Percentiles rank a stretch among this genome's conserved stretches.
These are phyloP conservation scores for Otolemur crassicaudatus DNA, from an alignment of 2,797 vertebrate genomes.

Conservation along the genomic window DNA sequence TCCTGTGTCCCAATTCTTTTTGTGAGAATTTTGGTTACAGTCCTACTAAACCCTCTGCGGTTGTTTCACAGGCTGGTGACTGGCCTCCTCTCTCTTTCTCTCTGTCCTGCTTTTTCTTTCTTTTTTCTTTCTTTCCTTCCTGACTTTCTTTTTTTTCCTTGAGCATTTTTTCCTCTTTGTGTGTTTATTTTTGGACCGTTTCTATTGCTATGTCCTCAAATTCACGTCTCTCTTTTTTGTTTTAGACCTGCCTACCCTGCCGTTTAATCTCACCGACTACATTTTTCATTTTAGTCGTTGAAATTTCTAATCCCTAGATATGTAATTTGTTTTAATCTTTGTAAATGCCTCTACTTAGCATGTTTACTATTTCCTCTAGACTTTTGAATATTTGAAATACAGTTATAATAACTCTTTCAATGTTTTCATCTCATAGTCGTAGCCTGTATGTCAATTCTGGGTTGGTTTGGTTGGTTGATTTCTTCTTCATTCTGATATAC, in stretches of 20 bases:
- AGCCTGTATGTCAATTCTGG: not conserved
- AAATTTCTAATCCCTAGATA: not conserved
- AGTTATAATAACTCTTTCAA: not conserved
- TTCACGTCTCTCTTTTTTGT: not conserved
- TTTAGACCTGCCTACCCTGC: not conserved
- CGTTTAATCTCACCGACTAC: not conserved
- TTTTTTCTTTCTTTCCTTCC: too few species aligned
- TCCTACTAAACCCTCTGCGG: not conserved
- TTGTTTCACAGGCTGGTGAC: not conserved
- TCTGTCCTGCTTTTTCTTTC: too few species aligned
- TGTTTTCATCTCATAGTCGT: not conserved
- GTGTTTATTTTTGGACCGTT: not conserved
- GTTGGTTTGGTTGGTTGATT: not conserved
- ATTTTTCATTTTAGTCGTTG: not conserved
- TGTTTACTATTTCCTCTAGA: not conserved
- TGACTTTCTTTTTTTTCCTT: not conserved
- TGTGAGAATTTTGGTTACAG: not conserved
- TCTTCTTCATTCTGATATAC: not conserved
- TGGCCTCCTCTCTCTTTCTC: not conserved
- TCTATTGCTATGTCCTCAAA: not conserved
- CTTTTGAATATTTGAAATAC: not conserved
- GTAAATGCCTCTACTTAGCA: not conserved
- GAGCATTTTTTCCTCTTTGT: not conserved
- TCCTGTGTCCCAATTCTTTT: not conserved
- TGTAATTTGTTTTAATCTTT: conserved; percentile 3